Evolutionary conservation across 2,888 invertebrate genomes (phyloP), one percentile per base, ranked within the genome.

Genomic region (Venusia cambrica): DNA sequence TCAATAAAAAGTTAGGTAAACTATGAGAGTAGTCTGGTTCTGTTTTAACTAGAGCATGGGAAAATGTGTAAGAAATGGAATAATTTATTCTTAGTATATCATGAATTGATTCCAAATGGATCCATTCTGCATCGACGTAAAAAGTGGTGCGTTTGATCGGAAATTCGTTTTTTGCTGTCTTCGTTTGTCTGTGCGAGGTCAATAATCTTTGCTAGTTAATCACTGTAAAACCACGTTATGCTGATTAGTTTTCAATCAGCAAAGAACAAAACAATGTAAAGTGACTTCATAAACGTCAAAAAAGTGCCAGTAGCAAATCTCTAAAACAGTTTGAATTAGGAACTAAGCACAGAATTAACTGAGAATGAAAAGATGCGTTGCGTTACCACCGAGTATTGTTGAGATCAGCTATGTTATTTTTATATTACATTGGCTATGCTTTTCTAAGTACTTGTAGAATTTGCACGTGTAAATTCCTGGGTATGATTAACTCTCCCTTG

Each of bases 381-480:
- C n/a, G n/a, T n/a, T n/a, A n/a, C n/a, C n/a, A n/a, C n/a, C n/a
- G n/a, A n/a, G n/a, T n/a, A n/a, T n/a, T n/a, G n/a, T n/a, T n/a
- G n/a, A n/a, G n/a, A n/a, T n/a, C n/a, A n/a, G n/a, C n/a, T n/a
- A n/a, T n/a, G n/a, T n/a, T n/a, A n/a, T n/a, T n/a, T n/a, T n/a
- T n/a, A n/a, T n/a, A n/a, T n/a, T n/a, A n/a, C n/a, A n/a, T n/a
- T n/a, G n/a, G n/a, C n/a, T n/a, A n/a, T n/a, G n/a, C n/a, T 45
- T 43, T 34, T 38, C 47, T 40, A 34, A 35, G 17, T 20, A 2
- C 21, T 24, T 27, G 21, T 13, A 19, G 22, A 8, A n/a, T 27
- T 20, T 49, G 53, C 63, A 65, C 62, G 62, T 63, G 66, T 62
- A 46, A 43, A 73, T 75, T 66, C 76, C 70, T 41, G 44, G 16